phyloP scores from a whole-genome alignment of 92 coral and sea anemone genomes.

The Zoanthus gigantus region DNA sequence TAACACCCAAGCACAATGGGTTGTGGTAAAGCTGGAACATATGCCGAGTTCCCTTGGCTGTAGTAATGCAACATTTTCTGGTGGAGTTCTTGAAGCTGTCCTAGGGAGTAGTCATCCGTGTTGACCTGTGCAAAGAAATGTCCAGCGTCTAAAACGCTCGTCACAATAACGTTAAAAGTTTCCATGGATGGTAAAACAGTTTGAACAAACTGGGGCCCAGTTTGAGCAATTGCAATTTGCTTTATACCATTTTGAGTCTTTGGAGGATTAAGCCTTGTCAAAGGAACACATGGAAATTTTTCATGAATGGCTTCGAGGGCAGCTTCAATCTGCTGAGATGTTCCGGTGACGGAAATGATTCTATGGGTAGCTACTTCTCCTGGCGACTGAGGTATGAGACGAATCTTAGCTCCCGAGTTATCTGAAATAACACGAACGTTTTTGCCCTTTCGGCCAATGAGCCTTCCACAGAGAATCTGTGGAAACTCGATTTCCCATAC shows the following conservation, averaged over 20 bases:
- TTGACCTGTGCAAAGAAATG: conserved; percentile 93
- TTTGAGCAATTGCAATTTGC: conserved; percentile 54
- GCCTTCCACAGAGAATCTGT: conserved; percentile 93
- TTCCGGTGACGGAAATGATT: conserved; percentile 91
- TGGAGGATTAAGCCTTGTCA: conserved; percentile 78
- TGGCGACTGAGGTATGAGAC: conserved; percentile 94
- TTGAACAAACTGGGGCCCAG: conserved; percentile 68
- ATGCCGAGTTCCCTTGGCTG: conserved; percentile 80
- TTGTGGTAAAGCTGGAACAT: conserved; percentile 74
- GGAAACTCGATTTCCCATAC: conserved; percentile 98
- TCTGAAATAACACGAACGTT: conserved; percentile 92
- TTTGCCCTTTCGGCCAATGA: conserved; percentile 97
- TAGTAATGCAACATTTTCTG: conserved; percentile 95
- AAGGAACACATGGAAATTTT: conserved; percentile 89
- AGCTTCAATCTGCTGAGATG: conserved; percentile 73
- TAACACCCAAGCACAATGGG: conserved; percentile 87
- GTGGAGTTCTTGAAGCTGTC: conserved; percentile 87
- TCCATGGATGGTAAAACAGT: conserved; percentile 84
- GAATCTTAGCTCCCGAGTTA: conserved; percentile 91
- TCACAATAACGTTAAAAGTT: conserved; percentile 86
- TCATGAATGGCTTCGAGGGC: conserved; percentile 91
- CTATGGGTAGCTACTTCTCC: conserved; percentile 94
- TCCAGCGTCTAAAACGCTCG: conserved; percentile 89
- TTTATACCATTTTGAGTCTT: conserved; percentile 34
- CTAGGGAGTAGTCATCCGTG: conserved; percentile 72